Percentiles rank a stretch among this genome's conserved stretches.
These are phyloP conservation scores for Platycercus adscitus DNA, from an alignment of 2,113 vertebrate species.

Conservation along the genomic window DNA sequence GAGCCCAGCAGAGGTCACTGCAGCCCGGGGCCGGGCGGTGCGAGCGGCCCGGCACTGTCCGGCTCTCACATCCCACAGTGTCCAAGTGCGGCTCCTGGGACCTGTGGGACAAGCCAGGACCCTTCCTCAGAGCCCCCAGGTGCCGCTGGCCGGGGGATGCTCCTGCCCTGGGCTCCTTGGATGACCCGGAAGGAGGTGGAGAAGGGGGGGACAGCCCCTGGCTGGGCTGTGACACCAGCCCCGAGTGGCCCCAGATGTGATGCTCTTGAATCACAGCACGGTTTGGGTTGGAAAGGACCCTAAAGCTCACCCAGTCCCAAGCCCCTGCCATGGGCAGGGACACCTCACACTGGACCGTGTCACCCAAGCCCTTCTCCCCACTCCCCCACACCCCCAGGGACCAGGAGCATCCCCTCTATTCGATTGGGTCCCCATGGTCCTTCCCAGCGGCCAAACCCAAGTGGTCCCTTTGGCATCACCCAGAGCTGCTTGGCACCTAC, in stretches of 20 bases:
- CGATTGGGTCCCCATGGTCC: fast-evolving
- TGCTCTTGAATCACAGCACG: background rate
- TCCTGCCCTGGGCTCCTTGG: background rate
- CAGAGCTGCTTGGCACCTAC: fast-evolving
- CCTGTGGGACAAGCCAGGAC: background rate
- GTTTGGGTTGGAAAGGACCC: background rate
- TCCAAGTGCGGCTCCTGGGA: background rate
- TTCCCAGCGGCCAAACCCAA: background rate
- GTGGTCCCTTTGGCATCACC: background rate
- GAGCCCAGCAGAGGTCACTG: slow-evolving; percentile 39
- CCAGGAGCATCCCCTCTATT: background rate
- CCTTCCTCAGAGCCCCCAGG: background rate
- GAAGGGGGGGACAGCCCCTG: background rate
- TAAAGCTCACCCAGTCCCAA: background rate
- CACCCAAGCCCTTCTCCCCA: background rate
- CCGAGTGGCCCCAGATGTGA: background rate
- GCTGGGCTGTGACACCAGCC: background rate
- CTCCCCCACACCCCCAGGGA: background rate
- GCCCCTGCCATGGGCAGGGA: background rate
- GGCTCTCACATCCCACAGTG: background rate
- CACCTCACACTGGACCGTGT: background rate
- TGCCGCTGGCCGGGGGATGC: background rate
- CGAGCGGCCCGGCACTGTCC: background rate
- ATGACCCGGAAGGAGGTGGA: background rate
- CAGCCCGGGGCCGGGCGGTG: background rate